phyloP scores from a whole-genome alignment of 2,888 invertebrate genomes.

The Microctonus aethiopoides region DNA sequence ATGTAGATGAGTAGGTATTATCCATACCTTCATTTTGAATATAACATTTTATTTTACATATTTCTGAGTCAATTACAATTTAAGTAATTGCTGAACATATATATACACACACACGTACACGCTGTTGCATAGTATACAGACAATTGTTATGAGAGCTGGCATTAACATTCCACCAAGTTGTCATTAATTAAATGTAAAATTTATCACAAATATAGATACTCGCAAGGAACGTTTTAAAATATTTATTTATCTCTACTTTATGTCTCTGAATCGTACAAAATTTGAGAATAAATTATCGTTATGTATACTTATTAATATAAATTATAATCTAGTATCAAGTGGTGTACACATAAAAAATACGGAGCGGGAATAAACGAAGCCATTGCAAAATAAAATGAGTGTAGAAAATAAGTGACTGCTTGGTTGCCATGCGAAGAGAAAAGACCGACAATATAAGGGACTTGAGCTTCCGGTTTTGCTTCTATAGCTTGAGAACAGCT shows the following conservation, averaged over 20 bases:
- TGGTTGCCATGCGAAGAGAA: not conserved
- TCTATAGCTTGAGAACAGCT: slow-evolving; percentile 19
- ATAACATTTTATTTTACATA: not conserved
- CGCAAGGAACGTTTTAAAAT: slow-evolving; percentile 28
- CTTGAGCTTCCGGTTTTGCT: not conserved
- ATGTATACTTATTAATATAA: slow-evolving; percentile 8
- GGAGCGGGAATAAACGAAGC: not conserved
- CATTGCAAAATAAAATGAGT: no score
- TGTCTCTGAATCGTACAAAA: not conserved
- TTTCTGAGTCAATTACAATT: not conserved
- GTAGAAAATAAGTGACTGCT: not conserved
- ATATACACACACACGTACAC: no score
- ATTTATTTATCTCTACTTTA: slow-evolving; percentile 24
- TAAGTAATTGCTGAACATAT: not conserved
- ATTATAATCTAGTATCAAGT: slow-evolving; percentile 17
- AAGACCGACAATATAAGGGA: not conserved
- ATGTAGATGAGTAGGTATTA: not conserved
- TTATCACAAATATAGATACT: not conserved
- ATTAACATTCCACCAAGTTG: not conserved
- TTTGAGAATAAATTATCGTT: not conserved
- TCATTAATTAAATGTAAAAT: not conserved
- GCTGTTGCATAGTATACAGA: not conserved
- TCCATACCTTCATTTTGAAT: not conserved
- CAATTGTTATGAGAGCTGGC: not conserved
- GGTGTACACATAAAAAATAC: not conserved